Conservation (phyloP, 2,797 vertebrate species). For the Sciurus carolinensis region DNA sequence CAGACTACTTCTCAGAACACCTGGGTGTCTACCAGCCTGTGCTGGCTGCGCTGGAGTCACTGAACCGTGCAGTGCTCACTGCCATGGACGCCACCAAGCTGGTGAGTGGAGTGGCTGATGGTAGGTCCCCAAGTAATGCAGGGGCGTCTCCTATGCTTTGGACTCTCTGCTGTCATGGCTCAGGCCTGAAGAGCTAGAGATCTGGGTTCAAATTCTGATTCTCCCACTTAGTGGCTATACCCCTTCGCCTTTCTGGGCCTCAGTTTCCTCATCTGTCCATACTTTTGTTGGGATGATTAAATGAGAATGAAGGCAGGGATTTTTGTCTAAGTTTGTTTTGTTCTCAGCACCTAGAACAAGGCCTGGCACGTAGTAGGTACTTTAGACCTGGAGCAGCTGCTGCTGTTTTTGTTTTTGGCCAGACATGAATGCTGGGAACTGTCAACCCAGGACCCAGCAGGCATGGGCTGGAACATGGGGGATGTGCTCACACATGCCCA, state of each 20-base stretch:
- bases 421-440: background rate
- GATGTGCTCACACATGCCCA: background rate
- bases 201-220: background rate
- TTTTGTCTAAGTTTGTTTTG: slow-evolving; percentile 16
- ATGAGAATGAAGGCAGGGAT: background rate
- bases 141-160: background rate
- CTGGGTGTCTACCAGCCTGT: slow-evolving; percentile 96
- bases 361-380: background rate
- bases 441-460: background rate
- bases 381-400: background rate
- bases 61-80: slow-evolving; percentile 95
- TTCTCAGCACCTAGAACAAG: slow-evolving; percentile 14
- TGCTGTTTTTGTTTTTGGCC: background rate
- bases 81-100: slow-evolving; percentile 99
- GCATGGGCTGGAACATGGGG: background rate
- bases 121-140: background rate
- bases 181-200: background rate
- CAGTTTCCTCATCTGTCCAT: slow-evolving; percentile 26
- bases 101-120: slow-evolving; percentile 89
- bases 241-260: background rate
- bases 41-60: slow-evolving; percentile 95
- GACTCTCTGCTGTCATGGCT: background rate
- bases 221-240: background rate
- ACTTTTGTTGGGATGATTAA: background rate
- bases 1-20: slow-evolving; percentile 97